These are phyloP conservation scores for Drosophila aldrichi DNA, from an alignment of 2,888 invertebrate species.

Conservation along the genomic window DNA sequence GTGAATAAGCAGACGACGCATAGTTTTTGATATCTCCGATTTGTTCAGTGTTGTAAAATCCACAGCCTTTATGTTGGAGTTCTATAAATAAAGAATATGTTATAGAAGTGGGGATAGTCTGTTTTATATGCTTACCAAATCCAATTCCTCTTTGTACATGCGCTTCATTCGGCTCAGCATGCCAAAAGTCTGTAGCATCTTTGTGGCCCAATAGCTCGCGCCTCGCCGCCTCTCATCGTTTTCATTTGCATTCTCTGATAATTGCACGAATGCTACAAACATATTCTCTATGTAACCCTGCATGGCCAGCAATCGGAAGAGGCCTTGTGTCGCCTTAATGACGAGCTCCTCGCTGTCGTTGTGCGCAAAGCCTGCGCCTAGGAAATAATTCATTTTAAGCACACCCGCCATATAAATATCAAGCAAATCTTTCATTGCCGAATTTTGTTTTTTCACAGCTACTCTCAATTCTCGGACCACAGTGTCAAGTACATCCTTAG, in stretches of 20 bases:
- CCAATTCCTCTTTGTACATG: slow-evolving; percentile 78
- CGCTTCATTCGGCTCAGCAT: slow-evolving; percentile 82
- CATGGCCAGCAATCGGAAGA: slow-evolving; percentile 81
- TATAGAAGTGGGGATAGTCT: neutral
- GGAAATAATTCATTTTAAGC: slow-evolving; percentile 81
- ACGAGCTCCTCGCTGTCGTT: slow-evolving; percentile 59
- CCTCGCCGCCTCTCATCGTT: slow-evolving; percentile 62
- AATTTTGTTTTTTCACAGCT: slow-evolving; percentile 62
- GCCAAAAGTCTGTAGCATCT: slow-evolving; percentile 78
- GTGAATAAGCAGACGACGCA: slow-evolving; percentile 70
- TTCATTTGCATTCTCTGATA: slow-evolving; percentile 76
- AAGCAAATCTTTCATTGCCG: slow-evolving; percentile 69
- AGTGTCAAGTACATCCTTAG: slow-evolving; percentile 46
- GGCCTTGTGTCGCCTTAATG: slow-evolving; percentile 69
- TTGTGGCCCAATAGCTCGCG: slow-evolving; percentile 83
- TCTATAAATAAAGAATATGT: slow-evolving; percentile 56
- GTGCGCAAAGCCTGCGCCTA: slow-evolving; percentile 61
- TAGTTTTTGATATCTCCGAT: slow-evolving; percentile 66
- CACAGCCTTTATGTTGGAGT: slow-evolving; percentile 61
- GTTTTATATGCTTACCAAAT: slow-evolving; percentile 66
- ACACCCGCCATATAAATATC: slow-evolving; percentile 73
- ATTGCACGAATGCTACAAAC: slow-evolving; percentile 76
- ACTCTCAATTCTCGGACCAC: slow-evolving; percentile 58
- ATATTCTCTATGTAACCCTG: slow-evolving; percentile 82
- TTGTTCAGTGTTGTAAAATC: slow-evolving; percentile 73